phyloP scores from a whole-genome alignment of 2,888 invertebrate genomes.

The Ernsta delagoae region DNA sequence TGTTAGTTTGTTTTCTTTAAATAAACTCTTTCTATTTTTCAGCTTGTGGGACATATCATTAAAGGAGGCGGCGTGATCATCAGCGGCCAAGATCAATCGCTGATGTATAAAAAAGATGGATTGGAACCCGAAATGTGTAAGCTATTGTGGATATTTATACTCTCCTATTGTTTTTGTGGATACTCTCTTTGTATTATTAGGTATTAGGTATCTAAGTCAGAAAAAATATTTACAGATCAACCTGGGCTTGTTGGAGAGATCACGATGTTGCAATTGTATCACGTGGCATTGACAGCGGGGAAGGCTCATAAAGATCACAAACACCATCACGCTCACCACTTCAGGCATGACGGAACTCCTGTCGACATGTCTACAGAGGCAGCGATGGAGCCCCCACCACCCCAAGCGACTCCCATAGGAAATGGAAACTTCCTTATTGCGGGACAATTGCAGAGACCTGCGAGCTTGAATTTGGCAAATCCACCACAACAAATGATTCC shows the following conservation, averaged over 20 bases:
- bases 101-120: conserved; percentile 62
- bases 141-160: conserved; percentile 40
- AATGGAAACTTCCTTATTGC: conserved; percentile 86
- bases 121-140: conserved; percentile 62
- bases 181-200: no score
- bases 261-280: conserved; percentile 92
- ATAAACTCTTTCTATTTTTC: conserved; percentile 46
- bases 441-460: conserved; percentile 86
- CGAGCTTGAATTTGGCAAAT: conserved; percentile 81
- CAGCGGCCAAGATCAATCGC: conserved; percentile 89
- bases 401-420: conserved; percentile 70
- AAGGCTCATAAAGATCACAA: conserved; percentile 95
- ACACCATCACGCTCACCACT: conserved; percentile 93
- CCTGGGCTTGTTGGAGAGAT: conserved; percentile 90
- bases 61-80: conserved; percentile 90
- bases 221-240: conserved; percentile 72
- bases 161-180: no score
- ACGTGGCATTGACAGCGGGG: no score
- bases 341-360: conserved; percentile 89
- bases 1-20: no score
- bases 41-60: conserved; percentile 92
- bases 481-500: conserved; percentile 76
- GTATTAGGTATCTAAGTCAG: background rate
- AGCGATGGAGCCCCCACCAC: conserved; percentile 80
- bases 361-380: conserved; percentile 86